phyloP scores from a whole-genome alignment of 1,140 invertebrate species.

The Hypothenemus hampei region DNA sequence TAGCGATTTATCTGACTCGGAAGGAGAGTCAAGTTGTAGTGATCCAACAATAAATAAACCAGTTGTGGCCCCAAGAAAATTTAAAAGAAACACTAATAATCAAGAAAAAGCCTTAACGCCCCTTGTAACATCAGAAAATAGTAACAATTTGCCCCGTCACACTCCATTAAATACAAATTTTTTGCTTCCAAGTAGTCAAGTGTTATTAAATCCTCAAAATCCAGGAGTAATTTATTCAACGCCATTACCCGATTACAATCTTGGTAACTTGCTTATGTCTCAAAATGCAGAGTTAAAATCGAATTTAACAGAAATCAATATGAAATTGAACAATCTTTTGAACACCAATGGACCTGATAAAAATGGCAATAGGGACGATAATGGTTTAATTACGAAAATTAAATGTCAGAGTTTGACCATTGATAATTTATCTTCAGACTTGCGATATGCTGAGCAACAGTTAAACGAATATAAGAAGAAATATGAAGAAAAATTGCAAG shows the following conservation, averaged over 20 bases:
- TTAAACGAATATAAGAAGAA: background rate
- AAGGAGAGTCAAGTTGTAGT: conserved; percentile 15
- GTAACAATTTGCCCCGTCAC: background rate
- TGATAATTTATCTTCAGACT: conserved; percentile 18
- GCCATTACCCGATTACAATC: conserved; percentile 9
- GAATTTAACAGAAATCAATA: conserved; percentile 20
- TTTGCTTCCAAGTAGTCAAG: conserved; percentile 9
- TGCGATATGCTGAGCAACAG: background rate
- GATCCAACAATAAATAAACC: conserved; percentile 11
- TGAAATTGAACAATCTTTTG: conserved; percentile 9
- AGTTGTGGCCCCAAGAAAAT: conserved; percentile 10
- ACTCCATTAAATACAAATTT: background rate
- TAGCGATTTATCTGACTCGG: conserved; percentile 15
- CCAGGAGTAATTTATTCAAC: conserved; percentile 4
- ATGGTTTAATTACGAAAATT: conserved; percentile 12
- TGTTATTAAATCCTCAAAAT: background rate
- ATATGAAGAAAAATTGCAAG: conserved; percentile 8
- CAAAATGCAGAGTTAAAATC: conserved; percentile 25
- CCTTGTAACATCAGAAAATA: background rate
- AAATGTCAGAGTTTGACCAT: conserved; percentile 24
- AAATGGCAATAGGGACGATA: background rate
- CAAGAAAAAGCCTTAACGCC: conserved; percentile 1
- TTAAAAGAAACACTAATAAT: conserved; percentile 2
- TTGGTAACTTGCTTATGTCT: conserved; percentile 10
- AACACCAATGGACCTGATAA: too few species aligned